Conservation (phyloP, 2,113 vertebrate genomes). For the Tenrec ecaudatus region DNA sequence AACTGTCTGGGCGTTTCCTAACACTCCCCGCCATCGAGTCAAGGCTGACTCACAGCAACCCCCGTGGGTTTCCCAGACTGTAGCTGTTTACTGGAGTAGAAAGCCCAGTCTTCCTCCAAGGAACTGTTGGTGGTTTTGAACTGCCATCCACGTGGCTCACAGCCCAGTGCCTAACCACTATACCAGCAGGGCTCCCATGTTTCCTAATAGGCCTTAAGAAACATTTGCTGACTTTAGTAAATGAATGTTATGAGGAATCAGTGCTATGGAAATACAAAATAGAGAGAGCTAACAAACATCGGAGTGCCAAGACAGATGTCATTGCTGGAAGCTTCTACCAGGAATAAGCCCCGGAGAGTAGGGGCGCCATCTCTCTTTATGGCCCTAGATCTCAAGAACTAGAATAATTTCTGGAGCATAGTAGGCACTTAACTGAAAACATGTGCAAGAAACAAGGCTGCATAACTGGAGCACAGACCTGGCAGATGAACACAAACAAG, state of each 20-base stretch:
- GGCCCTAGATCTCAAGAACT: background rate
- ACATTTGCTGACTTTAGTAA: background rate
- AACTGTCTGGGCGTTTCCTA: background rate
- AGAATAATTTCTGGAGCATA: background rate
- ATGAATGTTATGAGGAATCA: background rate
- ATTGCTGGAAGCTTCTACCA: background rate
- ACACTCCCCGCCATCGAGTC: background rate
- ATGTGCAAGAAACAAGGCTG: background rate
- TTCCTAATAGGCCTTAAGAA: slow-evolving; percentile 1
- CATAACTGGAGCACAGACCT: background rate
- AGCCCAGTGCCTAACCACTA: too few relatives aligned
- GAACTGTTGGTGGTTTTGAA: too few relatives aligned
- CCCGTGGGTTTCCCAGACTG: too few relatives aligned
- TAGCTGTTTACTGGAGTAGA: too few relatives aligned
- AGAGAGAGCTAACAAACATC: background rate
- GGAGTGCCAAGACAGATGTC: background rate
- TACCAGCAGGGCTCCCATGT: background rate
- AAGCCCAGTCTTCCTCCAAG: too few relatives aligned
- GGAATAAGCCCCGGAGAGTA: background rate
- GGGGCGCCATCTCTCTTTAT: background rate
- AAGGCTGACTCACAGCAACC: too few relatives aligned
- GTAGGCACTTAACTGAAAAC: background rate
- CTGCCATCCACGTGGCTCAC: too few relatives aligned
- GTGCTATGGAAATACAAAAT: background rate
- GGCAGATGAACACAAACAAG: background rate